A percentile compares a stretch with the other conserved stretches of the same genome.
These are phyloP conservation scores for Daubentonia madagascariensis DNA, from an alignment of 2,113 vertebrate species.

Conservation along the genomic window DNA sequence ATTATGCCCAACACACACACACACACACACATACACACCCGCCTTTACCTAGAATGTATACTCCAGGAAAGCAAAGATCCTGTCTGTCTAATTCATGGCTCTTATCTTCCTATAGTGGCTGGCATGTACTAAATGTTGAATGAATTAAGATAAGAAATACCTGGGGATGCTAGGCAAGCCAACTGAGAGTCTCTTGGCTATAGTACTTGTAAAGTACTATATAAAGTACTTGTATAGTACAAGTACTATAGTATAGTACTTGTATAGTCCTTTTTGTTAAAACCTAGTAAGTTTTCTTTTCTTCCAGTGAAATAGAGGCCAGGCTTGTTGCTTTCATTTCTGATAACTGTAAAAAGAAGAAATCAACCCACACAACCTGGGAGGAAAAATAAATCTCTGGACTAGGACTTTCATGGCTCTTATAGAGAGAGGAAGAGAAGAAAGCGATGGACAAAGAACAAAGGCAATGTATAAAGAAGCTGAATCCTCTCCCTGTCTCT, in stretches of 20 bases:
- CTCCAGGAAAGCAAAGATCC: background rate
- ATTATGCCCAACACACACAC: background rate
- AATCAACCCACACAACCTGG: background rate
- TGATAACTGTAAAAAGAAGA: background rate
- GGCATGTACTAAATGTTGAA: background rate
- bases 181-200: background rate
- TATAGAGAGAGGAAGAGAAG: background rate
- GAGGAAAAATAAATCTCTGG: background rate
- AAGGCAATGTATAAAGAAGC: background rate
- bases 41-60: background rate
- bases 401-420: background rate
- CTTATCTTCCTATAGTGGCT: background rate
- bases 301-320: background rate
- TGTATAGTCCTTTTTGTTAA: background rate
- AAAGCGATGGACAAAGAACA: background rate
- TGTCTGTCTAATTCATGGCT: background rate
- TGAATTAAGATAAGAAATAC: background rate
- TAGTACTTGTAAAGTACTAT: background rate
- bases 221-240: no score
- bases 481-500: background rate
- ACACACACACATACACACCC: background rate
- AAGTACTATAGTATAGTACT: no score
- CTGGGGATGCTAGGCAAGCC: background rate
- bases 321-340: background rate
- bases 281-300: background rate